phyloP scores from a whole-genome alignment of 2,797 vertebrate species.

The Gadopsis marmoratus region DNA sequence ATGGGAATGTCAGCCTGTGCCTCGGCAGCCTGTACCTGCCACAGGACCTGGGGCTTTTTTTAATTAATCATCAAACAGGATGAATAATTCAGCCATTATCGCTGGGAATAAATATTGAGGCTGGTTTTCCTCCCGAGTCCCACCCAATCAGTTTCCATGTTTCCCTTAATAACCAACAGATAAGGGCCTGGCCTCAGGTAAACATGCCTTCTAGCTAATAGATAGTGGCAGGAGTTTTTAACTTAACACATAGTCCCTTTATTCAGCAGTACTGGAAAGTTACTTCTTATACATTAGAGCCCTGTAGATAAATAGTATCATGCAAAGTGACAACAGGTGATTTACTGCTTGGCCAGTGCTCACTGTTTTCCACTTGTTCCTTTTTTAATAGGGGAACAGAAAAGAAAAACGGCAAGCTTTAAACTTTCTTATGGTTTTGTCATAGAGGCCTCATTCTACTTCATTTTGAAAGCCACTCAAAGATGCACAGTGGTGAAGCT shows the following conservation, averaged over 20 bases:
- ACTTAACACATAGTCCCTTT: conserved; percentile 41
- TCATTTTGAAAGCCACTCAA: not conserved
- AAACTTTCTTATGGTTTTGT: not conserved
- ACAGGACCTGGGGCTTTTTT: conserved; percentile 85
- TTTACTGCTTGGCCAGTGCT: not conserved
- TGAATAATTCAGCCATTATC: conserved; percentile 89
- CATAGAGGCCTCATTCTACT: not conserved
- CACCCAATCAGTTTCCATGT: conserved; percentile 72
- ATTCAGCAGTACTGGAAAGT: conserved; percentile 38
- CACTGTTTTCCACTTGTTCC: not conserved
- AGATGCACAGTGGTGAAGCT: not conserved
- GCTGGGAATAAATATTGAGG: conserved; percentile 79
- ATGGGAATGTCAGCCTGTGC: conserved; percentile 82
- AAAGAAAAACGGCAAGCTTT: not conserved
- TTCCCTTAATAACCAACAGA: conserved; percentile 75
- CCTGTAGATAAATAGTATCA: not conserved
- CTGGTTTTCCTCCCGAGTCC: conserved; percentile 74
- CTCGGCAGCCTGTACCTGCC: conserved; percentile 85
- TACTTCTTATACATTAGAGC: conserved; percentile 5
- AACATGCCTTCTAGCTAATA: conserved; percentile 45
- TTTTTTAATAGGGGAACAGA: not conserved
- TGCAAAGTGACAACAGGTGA: conserved; percentile 15
- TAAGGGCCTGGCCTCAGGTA: conserved; percentile 64
- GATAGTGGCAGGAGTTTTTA: conserved; percentile 33
- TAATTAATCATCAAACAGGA: conserved; percentile 87